Evolutionary conservation across 2,797 vertebrate genomes (phyloP), one percentile per base, ranked within the genome.

Genomic region (Tokudaia muenninki): DNA sequence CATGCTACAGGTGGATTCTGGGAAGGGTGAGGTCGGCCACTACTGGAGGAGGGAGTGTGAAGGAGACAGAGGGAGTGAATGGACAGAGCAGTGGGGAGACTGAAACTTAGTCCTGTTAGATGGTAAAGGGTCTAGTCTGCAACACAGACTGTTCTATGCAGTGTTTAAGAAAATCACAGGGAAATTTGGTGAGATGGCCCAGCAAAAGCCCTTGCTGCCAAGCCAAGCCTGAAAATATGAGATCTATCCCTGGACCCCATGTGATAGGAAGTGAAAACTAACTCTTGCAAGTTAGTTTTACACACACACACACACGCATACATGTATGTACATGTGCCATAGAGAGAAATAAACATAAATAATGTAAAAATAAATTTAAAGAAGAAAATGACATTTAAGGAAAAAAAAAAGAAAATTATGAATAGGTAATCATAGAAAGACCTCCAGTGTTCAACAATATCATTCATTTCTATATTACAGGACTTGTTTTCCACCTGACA

Each of bases 401-500:
- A 21, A 63, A 65, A 65, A 65, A 65, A 50, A 81, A 89, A 92
- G 92, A 74, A 80, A 94, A 84, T 34, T 3, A 26, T 31, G 13
- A 77, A 37, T 80, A 93, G 57, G 24, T 88, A 92, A 79, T 44
- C 59, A 19, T 74, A 44, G n/a, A n/a, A 87, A 80, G 52, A 92
- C 75, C 13, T 52, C 78, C 6, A 50, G 22, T 52, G 31, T 95
- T 91, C 90, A 86, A 55, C 87, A 80, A 94, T 87, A 83, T 87
- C 59, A 22, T 95, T 90, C 96, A 5, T 97, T 96, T 97, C 75
- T 97, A 11, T 95, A 17, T 90, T 65, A 59, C 65, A 98, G 98
- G 98, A 82, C 96, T 96, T 63, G 22, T 57, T 50, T 98, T 98
- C 55, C 96, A 97, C 37, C 63, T 98, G 59, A 93, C 79, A n/a